Percentiles rank a stretch among this genome's conserved stretches.
Evolutionary conservation across 2,797 vertebrate species (phyloP).

Genomic region (Aldrovandia affinis): DNA sequence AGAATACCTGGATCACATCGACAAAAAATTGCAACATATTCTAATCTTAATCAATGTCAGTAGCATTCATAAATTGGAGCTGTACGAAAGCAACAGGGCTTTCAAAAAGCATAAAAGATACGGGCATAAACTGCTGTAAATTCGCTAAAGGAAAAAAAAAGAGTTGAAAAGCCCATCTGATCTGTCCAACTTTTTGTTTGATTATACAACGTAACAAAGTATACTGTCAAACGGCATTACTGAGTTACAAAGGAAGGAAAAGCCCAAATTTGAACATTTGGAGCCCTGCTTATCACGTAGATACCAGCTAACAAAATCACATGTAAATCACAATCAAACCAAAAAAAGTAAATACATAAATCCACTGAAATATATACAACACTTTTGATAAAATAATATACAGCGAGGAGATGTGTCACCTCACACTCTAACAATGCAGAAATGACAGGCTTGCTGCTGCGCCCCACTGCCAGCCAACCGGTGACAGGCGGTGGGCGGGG

Average conservation of each 20-base stretch:
- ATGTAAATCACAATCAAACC: not conserved
- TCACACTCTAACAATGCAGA: not conserved
- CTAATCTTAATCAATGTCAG: not conserved
- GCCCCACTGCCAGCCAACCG: constrained; percentile 51
- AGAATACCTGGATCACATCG: not conserved
- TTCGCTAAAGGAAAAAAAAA: not conserved
- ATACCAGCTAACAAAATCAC: not conserved
- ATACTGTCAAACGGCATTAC: not conserved
- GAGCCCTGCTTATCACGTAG: not conserved
- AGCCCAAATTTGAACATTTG: not conserved
- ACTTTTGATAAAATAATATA: not conserved
- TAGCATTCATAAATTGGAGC: not conserved
- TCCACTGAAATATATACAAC: not conserved
- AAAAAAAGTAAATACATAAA: not conserved
- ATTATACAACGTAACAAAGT: not conserved
- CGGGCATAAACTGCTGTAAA: not conserved
- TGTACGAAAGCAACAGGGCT: not conserved
- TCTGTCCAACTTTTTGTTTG: too few species aligned
- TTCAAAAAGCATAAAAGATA: not conserved
- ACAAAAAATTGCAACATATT: not conserved
- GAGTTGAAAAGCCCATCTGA: not conserved
- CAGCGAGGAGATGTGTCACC: not conserved
- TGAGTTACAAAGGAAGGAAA: not conserved
- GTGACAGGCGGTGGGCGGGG: constrained; percentile 86
- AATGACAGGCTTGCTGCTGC: constrained; percentile 10